Base-by-base conservation (phyloP, 2,113 vertebrate genomes). In the Casuarius casuarius region DNA sequence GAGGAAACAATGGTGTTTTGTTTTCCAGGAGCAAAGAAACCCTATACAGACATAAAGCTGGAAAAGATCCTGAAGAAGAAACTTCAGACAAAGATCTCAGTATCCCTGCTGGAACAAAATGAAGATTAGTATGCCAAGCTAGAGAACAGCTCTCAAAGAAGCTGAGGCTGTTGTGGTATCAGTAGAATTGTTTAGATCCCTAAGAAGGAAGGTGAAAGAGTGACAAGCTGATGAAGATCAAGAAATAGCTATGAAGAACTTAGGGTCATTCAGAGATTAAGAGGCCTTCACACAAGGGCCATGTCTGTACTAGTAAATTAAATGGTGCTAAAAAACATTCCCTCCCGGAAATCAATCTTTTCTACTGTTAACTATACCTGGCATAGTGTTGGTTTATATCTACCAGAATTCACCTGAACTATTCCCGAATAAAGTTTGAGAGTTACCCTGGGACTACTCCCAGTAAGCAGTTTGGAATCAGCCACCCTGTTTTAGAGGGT, bases 391-490 rank as follows among this genome's bases (percentile, higher is more conserved):
- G 28, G 31, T 61, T 65, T 76, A 15, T 70, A 35, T 73, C 87
- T 92, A 74, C 1, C 0, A 61, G 89, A 95, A 94, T 31, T 94
- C 76, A 87, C 80, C 79, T 94, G 79, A 93, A 77, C 18, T 90
- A 17, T 84, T 95, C 79, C n/a, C 76, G 88, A 63, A 51, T 95
- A 51, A 81, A 78, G 42, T 63, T 58, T 92, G 58, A 76, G 75
- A 88, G 51, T 84, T 71, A 31, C 40, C 29, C 88, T 94, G 89
- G 73, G 76, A 54, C 84, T 90, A 52, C 84, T 90, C 72, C 76
- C 51, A 1, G 61, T 49, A 80, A 56, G 76, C 83, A 80, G 28
- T 83, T 85, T 93, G 78, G 90, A 95, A 92, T 63, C 49, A 93
- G 63, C 58, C 82, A 70, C n/a, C 28, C 17, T 93, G 33, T 81